phyloP scores from a whole-genome alignment of 2,888 invertebrate genomes.

The Hartigia nigra region DNA sequence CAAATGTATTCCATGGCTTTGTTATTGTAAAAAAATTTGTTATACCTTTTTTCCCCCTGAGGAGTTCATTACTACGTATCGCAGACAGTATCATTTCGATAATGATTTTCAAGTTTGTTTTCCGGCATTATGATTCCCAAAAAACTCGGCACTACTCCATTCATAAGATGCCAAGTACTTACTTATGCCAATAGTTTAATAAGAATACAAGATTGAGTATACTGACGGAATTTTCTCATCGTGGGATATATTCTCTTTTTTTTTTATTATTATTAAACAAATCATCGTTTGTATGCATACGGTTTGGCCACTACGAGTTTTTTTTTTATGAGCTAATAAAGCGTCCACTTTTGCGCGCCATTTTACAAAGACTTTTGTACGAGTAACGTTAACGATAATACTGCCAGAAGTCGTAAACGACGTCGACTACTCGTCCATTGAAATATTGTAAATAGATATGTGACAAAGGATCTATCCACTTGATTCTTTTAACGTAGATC shows the following conservation, averaged over 20 bases:
- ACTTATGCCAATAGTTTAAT: neutral
- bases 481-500: neutral
- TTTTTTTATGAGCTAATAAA: neutral
- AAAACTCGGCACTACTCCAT: neutral
- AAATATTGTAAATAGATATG: neutral
- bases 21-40: conserved; percentile 18
- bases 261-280: neutral
- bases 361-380: neutral
- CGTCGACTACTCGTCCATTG: neutral
- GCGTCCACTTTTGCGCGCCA: neutral
- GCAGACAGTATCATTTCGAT: neutral
- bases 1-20: neutral
- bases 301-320: neutral
- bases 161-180: neutral
- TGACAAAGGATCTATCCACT: neutral
- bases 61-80: neutral
- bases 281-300: neutral
- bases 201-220: neutral
- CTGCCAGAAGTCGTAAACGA: neutral
- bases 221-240: neutral
- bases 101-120: neutral
- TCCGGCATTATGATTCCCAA: neutral
- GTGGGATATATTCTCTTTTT: too few species aligned
- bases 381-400: neutral
- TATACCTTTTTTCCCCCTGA: conserved; percentile 1